A percentile compares a stretch with the other conserved stretches of the same genome.
Conservation (phyloP, 2,797 vertebrate genomes). For the Aldrovandia affinis region DNA sequence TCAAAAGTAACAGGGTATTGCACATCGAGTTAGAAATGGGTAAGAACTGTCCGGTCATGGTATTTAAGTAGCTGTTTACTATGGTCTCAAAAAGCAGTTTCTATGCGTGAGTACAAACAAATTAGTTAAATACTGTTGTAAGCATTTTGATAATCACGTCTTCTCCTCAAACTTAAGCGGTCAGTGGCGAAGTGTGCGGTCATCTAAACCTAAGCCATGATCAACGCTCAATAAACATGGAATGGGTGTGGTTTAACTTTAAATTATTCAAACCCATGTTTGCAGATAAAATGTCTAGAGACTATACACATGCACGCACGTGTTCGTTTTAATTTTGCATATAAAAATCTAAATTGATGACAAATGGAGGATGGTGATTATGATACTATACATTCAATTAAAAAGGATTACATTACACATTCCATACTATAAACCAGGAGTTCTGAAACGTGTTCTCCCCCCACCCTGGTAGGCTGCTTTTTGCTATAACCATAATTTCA, state of each 20-base stretch:
- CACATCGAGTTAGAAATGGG: neutral
- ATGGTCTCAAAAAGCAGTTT: neutral
- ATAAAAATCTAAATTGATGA: no score
- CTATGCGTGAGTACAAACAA: neutral
- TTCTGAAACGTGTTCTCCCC: no score
- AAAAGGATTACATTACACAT: no score
- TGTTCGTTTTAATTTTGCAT: neutral
- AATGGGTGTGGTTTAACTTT: constrained; percentile 11
- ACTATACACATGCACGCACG: neutral
- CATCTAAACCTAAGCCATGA: neutral
- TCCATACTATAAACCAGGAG: no score
- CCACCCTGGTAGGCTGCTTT: no score
- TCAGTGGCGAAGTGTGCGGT: neutral
- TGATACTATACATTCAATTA: no score
- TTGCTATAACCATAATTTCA: no score
- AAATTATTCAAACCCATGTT: neutral
- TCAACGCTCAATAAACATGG: neutral
- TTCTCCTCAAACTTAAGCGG: neutral
- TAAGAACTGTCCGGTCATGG: neutral
- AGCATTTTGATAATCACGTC: neutral
- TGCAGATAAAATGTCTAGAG: neutral
- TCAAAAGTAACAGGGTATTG: neutral
- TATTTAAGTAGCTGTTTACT: neutral
- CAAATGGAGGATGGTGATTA: no score
- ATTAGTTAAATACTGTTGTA: neutral